Evolutionary conservation across 1,140 invertebrate species (phyloP), one percentile per base, ranked within the genome.

Genomic region (Aethina tumida): DNA sequence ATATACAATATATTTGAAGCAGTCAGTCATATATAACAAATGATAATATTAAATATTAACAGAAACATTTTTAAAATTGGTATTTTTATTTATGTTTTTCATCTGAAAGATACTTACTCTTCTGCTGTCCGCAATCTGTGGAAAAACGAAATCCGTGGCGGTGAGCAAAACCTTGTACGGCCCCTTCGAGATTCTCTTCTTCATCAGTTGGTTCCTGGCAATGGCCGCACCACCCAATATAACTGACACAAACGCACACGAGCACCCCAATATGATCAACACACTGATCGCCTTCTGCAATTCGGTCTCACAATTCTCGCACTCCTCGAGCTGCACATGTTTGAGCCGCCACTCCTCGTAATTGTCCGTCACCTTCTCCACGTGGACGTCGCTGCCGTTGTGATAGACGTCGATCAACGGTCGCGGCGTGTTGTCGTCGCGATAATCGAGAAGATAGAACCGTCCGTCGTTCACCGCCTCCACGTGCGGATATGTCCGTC

Each of bases 81-180:
- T 4, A 14, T 3, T 18, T 5, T 16, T 5, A 27, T 4, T 27
- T 5, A 4, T 4, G 10, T 27, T 5, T 16, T 6, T 29, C 28
- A n/a, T n/a, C n/a, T n/a, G n/a, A n/a, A n/a, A n/a, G 15, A 25
- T 22, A 50, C 65, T 70, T 62, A 81, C 77, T 65, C 76, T 69
- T 50, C 74, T 65, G 6, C 68, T 68, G 46, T 81, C 77, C 13
- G 73, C 65, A 20, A 75, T 64, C 55, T 78, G 71, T 4, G 80
- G 78, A 56, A 84, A 81, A 2, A 81, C 77, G 49, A 84, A 80
- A 56, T 84, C 81, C 24, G 73, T 71, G 4, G 78, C 72, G 8
- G 79, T 80, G 24, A 84, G 60, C 2, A 83, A 69, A 37, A 84
- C 79, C 62, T 83, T 84, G 59, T 81, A 81, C 2, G 79, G 79